Evolutionary conservation across 1,140 invertebrate species (phyloP), one percentile per base, ranked within the genome.

Genomic region (Drosophila virilis): DNA sequence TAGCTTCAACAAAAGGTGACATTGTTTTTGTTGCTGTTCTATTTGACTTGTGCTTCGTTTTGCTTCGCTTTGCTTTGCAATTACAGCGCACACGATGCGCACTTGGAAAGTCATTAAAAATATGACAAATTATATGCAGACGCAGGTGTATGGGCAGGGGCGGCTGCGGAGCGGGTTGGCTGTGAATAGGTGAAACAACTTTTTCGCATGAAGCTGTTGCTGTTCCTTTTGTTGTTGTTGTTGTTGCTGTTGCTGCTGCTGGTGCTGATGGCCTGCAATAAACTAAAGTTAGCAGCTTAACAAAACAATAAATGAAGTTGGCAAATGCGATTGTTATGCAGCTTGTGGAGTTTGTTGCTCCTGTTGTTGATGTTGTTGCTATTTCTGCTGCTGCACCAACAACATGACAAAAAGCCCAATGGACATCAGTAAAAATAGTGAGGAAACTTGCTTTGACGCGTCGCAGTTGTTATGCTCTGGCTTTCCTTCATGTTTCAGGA

Each of bases 211-310:
- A 50, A 48, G 48, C 59, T 80, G 72, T 77, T 66, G 40, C 66
- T 72, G 55, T 66, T 64, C 51, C 35, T 64, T 55, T 46, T 45
- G 32, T 33, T 37, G 32, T 17, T 37, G 50, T 12, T 8, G 50
- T 10, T 38, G 28, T 37, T 61, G 40, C 45, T 51, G 32, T 42
- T n/a, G 61, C 28, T n/a, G 65, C 7, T 38, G 22, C 38, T 51
- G 45, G 28, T 15, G 35, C 55, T 69, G 59, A 13, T 62, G 76
- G 72, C 48, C 62, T 73, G 83, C 83, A 82, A 88, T 86, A 86
- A 86, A 88, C 83, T 88, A 86, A 86, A 86, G 83, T 86, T 86
- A 86, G 83, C 83, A 86, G 83, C 83, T 86, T 86, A 86, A 86
- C 83, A 86, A 86, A 88, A 86, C 83, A 86, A 86, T 86, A 86